phyloP scores from a whole-genome alignment of 2,113 vertebrate genomes.

The Halcyon senegalensis region DNA sequence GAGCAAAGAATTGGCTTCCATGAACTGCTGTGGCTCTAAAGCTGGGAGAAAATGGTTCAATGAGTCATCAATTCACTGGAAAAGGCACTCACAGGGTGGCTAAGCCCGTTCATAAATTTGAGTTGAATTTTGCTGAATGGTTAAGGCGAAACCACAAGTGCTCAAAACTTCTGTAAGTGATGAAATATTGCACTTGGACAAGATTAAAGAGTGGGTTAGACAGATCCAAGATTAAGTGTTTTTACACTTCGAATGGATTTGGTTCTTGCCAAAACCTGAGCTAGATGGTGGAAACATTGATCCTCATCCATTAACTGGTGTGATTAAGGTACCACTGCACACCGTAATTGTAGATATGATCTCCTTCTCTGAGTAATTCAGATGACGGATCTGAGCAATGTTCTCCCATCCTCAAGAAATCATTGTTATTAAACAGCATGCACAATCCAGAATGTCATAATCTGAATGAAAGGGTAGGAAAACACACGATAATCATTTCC shows the following conservation, averaged over 20 bases:
- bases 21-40: not conserved
- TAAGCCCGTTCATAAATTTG: not conserved
- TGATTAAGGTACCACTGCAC: not conserved
- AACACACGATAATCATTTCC: not conserved
- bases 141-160: not conserved
- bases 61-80: slow-evolving; percentile 41
- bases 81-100: not conserved
- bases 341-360: not conserved
- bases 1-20: not conserved
- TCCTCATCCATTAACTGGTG: not conserved
- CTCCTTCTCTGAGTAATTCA: not conserved
- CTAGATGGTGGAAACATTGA: not conserved
- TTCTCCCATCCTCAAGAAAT: not conserved
- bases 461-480: not conserved
- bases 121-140: not conserved
- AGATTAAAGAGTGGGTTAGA: not conserved
- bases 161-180: not conserved
- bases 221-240: not conserved
- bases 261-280: not conserved
- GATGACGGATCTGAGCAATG: not conserved
- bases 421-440: not conserved
- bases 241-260: not conserved
- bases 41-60: not conserved
- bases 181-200: not conserved
- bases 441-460: not conserved